Conservation (phyloP, 2,797 vertebrate species). For the Euphonia xanthogaster region DNA sequence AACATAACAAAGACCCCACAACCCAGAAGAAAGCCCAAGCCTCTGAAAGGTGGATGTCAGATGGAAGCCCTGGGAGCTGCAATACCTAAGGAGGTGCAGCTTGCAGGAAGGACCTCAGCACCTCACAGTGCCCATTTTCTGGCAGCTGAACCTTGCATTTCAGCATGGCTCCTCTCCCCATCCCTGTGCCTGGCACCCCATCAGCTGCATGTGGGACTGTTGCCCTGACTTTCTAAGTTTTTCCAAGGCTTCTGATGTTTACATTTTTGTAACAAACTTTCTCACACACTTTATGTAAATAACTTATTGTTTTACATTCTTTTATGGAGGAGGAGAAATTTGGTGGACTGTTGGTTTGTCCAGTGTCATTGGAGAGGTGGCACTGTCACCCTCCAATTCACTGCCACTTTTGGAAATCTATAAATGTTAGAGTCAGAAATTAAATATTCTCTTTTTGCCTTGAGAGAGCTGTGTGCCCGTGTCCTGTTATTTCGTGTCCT, state of each 20-base stretch:
- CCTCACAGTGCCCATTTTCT: neutral
- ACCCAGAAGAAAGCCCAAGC: neutral
- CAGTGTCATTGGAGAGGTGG: neutral
- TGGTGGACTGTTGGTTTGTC: neutral
- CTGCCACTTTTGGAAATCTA: no score
- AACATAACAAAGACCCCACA: fast-evolving
- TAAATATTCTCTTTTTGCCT: neutral
- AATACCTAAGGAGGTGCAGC: neutral
- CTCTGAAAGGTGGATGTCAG: neutral
- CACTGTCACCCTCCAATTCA: neutral
- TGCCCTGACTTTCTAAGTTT: neutral
- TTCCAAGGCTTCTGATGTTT: neutral
- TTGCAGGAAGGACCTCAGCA: neutral
- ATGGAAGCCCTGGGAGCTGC: neutral
- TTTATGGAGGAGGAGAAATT: neutral
- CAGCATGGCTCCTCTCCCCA: fast-evolving
- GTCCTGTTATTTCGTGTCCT: neutral
- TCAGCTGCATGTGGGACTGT: fast-evolving
- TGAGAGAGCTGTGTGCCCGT: fast-evolving
- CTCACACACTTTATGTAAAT: neutral
- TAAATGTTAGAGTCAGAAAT: neutral
- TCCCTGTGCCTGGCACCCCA: neutral
- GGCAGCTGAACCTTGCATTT: fast-evolving
- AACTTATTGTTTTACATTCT: neutral
- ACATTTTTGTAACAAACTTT: neutral